A percentile compares a stretch with the other conserved stretches of the same genome.
These are phyloP conservation scores for Clarias pachynema DNA, from an alignment of 2,797 vertebrate species.

Conservation along the genomic window DNA sequence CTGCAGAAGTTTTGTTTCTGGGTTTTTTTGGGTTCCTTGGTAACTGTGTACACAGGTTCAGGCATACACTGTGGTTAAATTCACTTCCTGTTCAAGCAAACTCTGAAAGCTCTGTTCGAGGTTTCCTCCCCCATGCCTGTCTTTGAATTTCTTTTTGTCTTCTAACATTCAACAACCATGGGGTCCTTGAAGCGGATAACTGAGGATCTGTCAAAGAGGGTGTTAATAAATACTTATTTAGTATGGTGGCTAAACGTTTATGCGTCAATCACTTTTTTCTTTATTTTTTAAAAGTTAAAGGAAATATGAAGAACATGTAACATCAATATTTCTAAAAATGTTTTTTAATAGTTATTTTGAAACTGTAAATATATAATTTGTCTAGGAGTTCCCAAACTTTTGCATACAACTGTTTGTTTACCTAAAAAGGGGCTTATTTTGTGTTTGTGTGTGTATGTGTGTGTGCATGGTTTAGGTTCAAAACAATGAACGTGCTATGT, in stretches of 20 bases:
- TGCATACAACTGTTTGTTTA: background rate
- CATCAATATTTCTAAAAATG: background rate
- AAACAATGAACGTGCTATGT: constrained; percentile 54
- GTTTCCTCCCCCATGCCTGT: constrained; percentile 20
- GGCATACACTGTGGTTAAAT: constrained; percentile 49
- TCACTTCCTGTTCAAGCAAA: constrained; percentile 56
- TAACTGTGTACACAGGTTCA: constrained; percentile 27
- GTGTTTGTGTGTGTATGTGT: constrained; percentile 18
- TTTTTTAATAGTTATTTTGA: background rate
- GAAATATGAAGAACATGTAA: background rate
- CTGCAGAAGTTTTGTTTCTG: background rate
- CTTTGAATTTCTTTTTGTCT: background rate
- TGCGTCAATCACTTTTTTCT: background rate
- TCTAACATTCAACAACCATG: background rate
- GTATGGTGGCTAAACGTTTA: no score
- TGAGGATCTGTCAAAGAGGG: background rate
- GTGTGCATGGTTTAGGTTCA: constrained; percentile 58
- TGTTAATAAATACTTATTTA: background rate
- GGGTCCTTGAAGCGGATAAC: background rate
- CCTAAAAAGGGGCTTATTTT: background rate
- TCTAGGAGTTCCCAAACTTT: background rate
- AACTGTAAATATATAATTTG: background rate
- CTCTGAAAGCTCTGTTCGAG: constrained; percentile 45
- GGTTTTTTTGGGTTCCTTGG: constrained; percentile 30
- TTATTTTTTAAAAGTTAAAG: background rate